Percentiles rank a stretch among this genome's conserved stretches.
Conservation (phyloP, 30 jellyfish, hydroid and myxozoan species). For the Aurelia sp. region DNA sequence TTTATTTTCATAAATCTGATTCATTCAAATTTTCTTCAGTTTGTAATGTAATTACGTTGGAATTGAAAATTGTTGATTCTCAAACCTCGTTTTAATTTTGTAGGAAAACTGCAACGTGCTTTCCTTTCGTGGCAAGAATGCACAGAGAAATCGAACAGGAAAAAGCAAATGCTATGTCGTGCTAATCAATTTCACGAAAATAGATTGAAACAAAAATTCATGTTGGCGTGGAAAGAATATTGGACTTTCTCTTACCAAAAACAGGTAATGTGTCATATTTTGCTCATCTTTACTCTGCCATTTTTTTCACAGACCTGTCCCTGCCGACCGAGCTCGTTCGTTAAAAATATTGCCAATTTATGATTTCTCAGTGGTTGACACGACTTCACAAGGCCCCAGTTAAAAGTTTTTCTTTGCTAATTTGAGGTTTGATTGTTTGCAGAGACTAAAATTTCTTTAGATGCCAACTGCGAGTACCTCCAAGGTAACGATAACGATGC, state of each 20-base stretch:
- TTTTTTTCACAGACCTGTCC: too few relatives aligned
- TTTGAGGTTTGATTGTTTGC: too few relatives aligned
- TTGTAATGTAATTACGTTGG: neutral
- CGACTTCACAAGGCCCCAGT: too few relatives aligned
- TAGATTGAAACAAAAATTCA: slow-evolving; percentile 3
- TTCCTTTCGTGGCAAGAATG: neutral
- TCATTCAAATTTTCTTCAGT: neutral
- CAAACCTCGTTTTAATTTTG: neutral
- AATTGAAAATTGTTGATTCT: neutral
- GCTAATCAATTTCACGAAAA: slow-evolving; percentile 20
- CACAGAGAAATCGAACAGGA: slow-evolving; percentile 3
- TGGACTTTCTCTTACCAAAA: slow-evolving; percentile 18
- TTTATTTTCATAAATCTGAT: neutral
- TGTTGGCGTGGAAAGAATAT: slow-evolving; percentile 27
- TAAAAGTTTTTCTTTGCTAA: too few relatives aligned
- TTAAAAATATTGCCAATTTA: neutral
- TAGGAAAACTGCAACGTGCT: slow-evolving; percentile 54
- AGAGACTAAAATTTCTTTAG: too few relatives aligned
- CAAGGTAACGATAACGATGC: too few relatives aligned
- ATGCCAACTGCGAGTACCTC: too few relatives aligned
- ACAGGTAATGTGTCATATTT: neutral
- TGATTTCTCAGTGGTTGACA: neutral
- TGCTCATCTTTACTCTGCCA: too few relatives aligned
- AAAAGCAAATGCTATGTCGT: neutral
- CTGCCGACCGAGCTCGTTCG: too few relatives aligned